Evolutionary conservation across 2,888 invertebrate genomes (phyloP).

Genomic region (Epistrophella euchroma): DNA sequence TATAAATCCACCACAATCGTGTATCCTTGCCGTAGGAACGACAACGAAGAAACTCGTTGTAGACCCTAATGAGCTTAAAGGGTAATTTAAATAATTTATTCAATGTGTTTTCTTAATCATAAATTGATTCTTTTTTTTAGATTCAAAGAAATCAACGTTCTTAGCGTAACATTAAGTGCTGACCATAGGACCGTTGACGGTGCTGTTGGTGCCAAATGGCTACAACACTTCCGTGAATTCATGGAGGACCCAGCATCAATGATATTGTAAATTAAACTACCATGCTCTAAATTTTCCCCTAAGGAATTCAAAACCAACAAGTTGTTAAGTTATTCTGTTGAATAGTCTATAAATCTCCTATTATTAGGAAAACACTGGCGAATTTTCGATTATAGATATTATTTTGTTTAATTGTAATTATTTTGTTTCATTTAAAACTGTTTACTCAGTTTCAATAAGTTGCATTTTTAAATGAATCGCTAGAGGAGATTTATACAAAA

Average conservation of each 20-base stretch:
- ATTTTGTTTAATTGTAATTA: constrained; percentile 25
- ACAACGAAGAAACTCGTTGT: constrained; percentile 90
- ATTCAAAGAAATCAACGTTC: constrained; percentile 89
- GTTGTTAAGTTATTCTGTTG: constrained; percentile 70
- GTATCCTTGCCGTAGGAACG: constrained; percentile 96
- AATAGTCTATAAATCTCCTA: constrained; percentile 62
- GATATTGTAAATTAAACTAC: constrained; percentile 89
- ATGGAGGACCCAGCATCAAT: constrained; percentile 97
- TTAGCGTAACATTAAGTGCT: constrained; percentile 96
- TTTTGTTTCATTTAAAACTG: constrained; percentile 56
- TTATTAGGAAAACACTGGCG: constrained; percentile 52
- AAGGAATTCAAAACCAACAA: constrained; percentile 18
- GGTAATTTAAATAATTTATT: constrained; percentile 85
- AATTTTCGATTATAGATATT: constrained; percentile 48
- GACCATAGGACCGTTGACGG: constrained; percentile 99
- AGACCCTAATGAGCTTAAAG: constrained; percentile 89
- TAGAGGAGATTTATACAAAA: constrained; percentile 38
- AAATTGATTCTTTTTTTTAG: constrained; percentile 83
- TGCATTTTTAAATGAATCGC: constrained; percentile 64
- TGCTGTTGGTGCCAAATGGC: constrained; percentile 98
- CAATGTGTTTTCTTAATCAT: neutral
- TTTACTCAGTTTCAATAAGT: constrained; percentile 38
- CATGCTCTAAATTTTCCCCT: constrained; percentile 7
- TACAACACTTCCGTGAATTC: constrained; percentile 93
- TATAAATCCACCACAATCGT: constrained; percentile 97